Conservation (phyloP, 2,113 vertebrate genomes). For the Gobio gobio region DNA sequence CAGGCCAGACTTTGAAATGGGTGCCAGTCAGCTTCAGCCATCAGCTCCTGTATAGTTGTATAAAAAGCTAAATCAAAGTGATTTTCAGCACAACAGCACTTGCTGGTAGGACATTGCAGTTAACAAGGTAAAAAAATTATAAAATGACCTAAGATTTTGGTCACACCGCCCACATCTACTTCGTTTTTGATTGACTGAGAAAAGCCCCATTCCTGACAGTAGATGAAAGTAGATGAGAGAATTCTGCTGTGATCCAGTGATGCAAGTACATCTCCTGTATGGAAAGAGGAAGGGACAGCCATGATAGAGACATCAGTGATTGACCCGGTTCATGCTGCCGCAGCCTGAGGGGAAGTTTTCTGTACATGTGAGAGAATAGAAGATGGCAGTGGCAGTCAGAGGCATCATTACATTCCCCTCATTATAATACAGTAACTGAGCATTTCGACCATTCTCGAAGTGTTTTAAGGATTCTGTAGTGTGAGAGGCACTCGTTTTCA, state of each 20-base stretch:
- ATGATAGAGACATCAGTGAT: slow-evolving; percentile 53
- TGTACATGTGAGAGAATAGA: slow-evolving; percentile 51
- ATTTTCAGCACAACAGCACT: neutral
- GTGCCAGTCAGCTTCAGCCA: neutral
- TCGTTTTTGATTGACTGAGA: slow-evolving; percentile 16
- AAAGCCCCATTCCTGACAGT: slow-evolving; percentile 25
- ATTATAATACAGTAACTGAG: slow-evolving; percentile 44
- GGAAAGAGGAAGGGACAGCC: slow-evolving; percentile 39
- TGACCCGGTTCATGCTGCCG: slow-evolving; percentile 40
- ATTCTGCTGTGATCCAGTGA: slow-evolving; percentile 20
- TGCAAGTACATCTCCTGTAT: slow-evolving; percentile 30
- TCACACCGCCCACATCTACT: neutral
- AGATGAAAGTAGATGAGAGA: slow-evolving; percentile 33
- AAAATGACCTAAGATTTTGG: neutral
- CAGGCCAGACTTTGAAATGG: neutral
- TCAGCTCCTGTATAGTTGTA: neutral
- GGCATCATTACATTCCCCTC: slow-evolving; percentile 46
- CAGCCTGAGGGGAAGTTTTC: slow-evolving; percentile 42
- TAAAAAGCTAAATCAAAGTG: neutral
- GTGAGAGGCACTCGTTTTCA: neutral
- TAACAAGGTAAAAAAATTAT: neutral
- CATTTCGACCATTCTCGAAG: slow-evolving; percentile 31
- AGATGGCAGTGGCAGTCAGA: slow-evolving; percentile 41
- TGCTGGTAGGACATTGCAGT: neutral
- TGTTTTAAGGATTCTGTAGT: slow-evolving; percentile 12